Conservation (phyloP, 2,797 vertebrate genomes). For the Harpagifer antarcticus region DNA sequence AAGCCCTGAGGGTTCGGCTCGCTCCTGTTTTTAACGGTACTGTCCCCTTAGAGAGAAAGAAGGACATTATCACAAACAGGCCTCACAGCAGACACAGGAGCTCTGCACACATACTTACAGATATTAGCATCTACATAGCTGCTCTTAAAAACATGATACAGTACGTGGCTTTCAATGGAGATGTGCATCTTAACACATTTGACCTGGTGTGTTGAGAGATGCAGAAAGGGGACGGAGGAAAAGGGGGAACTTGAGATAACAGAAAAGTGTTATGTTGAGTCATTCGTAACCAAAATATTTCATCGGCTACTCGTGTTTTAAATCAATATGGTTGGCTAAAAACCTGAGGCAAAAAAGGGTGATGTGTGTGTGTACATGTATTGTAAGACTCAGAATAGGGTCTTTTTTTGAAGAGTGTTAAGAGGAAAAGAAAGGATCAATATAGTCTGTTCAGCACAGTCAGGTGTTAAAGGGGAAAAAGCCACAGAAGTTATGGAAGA, state of each 20-base stretch:
- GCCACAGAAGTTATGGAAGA: conserved; percentile 61
- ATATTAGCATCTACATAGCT: conserved; percentile 46
- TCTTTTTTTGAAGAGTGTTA: conserved; percentile 64
- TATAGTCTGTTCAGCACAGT: conserved; percentile 64
- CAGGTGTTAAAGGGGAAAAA: conserved; percentile 70
- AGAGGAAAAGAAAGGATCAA: conserved; percentile 60
- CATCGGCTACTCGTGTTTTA: conserved; percentile 22
- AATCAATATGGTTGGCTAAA: neutral
- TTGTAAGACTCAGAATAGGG: conserved; percentile 80
- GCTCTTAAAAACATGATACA: conserved; percentile 44
- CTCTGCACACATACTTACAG: conserved; percentile 63
- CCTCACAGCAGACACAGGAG: conserved; percentile 73
- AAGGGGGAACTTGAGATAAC: conserved; percentile 42
- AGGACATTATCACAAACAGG: conserved; percentile 83
- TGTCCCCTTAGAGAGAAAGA: conserved; percentile 89
- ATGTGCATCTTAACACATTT: conserved; percentile 21
- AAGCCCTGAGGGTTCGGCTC: conserved; percentile 89
- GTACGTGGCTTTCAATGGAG: conserved; percentile 22
- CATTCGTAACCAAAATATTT: conserved; percentile 12
- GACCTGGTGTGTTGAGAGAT: conserved; percentile 17
- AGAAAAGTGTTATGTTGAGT: conserved; percentile 1
- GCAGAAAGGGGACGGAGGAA: conserved; percentile 47
- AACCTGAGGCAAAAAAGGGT: conserved; percentile 11
- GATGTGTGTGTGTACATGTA: conserved; percentile 9
- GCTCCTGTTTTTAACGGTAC: conserved; percentile 89